Evolutionary conservation across 1,140 invertebrate genomes (phyloP), one percentile per base, ranked within the genome.

Genomic region (Rhynchophorus ferrugineus): DNA sequence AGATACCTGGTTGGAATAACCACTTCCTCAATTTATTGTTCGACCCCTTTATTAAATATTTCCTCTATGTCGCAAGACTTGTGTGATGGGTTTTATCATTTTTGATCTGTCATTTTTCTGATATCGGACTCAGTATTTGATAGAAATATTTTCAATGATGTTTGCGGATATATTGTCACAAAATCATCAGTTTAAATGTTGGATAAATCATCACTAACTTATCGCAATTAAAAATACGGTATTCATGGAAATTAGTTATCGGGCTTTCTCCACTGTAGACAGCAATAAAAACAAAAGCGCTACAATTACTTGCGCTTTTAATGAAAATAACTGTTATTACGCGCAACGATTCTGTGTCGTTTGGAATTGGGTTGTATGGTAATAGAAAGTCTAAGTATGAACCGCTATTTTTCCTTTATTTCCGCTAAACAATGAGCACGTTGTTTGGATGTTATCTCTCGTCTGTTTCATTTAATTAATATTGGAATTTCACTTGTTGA

Each of bases 371-470:
- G 36, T 48, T 48, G 11, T 29, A 29, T 11, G 24, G 11, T 6
- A 11, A 48, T 48, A 48, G 46, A 48, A 48, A 48, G 46, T 48
- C n/a, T n/a, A n/a, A n/a, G n/a, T n/a, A n/a, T n/a, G n/a, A n/a
- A n/a, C n/a, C n/a, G n/a, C n/a, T n/a, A n/a, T n/a, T n/a, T n/a
- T n/a, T n/a, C n/a, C n/a, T n/a, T n/a, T n/a, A n/a, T n/a, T n/a
- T n/a, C n/a, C n/a, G n/a, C n/a, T n/a, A n/a, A n/a, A n/a, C n/a
- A n/a, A n/a, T n/a, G n/a, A n/a, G n/a, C n/a, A n/a, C n/a, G n/a
- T n/a, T n/a, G n/a, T n/a, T n/a, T n/a, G n/a, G n/a, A n/a, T n/a
- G n/a, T n/a, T n/a, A n/a, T n/a, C n/a, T n/a, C n/a, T n/a, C n/a
- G n/a, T n/a, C n/a, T n/a, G n/a, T n/a, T n/a, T n/a, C n/a, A n/a